A percentile compares a stretch with the other conserved stretches of the same genome.
phyloP scores from a whole-genome alignment of 2,888 invertebrate genomes.

The Drosophila vallismaia region DNA sequence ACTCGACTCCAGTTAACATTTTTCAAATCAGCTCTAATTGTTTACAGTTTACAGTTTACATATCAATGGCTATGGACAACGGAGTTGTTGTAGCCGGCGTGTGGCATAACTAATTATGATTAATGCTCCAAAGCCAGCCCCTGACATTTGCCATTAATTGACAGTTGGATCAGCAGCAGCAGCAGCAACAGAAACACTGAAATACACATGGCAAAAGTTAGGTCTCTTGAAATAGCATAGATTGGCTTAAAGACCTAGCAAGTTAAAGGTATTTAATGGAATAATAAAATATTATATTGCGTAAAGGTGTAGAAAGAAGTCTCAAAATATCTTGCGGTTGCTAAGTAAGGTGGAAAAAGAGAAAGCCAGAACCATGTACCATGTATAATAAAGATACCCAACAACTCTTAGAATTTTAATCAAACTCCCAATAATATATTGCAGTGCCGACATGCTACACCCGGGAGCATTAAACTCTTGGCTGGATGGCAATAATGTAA shows the following conservation, averaged over 20 bases:
- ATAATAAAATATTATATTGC: neutral
- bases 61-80: constrained; percentile 61
- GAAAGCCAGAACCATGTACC: no score
- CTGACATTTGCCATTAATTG: constrained; percentile 75
- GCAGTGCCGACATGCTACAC: constrained; percentile 5
- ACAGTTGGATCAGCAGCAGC: constrained; percentile 47
- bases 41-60: constrained; percentile 63
- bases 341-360: no score
- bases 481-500: constrained; percentile 24
- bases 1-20: constrained; percentile 48
- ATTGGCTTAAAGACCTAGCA: neutral
- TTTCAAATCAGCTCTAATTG: constrained; percentile 75
- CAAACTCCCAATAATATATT: neutral
- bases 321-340: no score
- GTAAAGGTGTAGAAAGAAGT: neutral
- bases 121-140: constrained; percentile 66
- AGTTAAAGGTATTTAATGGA: neutral
- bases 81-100: constrained; percentile 53
- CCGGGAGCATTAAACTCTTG: constrained; percentile 65
- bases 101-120: constrained; percentile 80
- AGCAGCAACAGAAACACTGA: neutral
- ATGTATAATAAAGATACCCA: neutral
- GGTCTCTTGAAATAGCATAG: neutral
- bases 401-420: neutral
- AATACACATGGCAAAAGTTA: neutral